A percentile compares a stretch with the other conserved stretches of the same genome.
Conservation (phyloP, 2,113 vertebrate species). For the Prinia subflava region DNA sequence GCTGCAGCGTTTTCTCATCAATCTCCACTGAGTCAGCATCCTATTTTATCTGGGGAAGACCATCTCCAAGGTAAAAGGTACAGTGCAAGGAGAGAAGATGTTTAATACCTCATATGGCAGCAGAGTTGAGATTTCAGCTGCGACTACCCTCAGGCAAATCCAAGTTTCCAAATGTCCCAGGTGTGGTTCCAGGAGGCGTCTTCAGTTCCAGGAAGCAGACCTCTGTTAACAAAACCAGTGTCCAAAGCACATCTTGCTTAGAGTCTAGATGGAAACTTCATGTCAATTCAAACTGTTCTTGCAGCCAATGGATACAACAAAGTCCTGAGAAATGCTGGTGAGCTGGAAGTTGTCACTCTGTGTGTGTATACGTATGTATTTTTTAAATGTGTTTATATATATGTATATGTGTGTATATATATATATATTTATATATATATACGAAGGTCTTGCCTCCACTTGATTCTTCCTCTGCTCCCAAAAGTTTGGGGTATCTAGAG, state of each 20-base stretch:
- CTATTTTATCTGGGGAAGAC: background rate
- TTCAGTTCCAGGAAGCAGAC: slow-evolving; percentile 36
- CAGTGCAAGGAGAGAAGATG: background rate
- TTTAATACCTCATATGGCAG: background rate
- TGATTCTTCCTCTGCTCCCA: background rate
- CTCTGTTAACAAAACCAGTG: background rate
- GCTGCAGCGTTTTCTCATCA: background rate
- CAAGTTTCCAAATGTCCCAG: slow-evolving; percentile 52
- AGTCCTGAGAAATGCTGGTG: background rate
- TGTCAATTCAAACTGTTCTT: background rate
- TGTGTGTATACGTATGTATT: background rate
- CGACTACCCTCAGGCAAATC: background rate
- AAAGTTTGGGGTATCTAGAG: background rate
- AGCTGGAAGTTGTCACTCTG: background rate
- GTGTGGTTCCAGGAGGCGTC: slow-evolving; percentile 44
- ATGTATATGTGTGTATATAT: background rate
- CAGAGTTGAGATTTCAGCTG: background rate
- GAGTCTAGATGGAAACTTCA: slow-evolving; percentile 28
- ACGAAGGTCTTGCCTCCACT: background rate
- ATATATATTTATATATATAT: rapidly evolving
- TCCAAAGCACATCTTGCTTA: slow-evolving; percentile 16
- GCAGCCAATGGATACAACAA: background rate
- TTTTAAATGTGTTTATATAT: background rate
- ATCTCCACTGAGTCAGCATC: background rate
- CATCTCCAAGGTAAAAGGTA: background rate